phyloP scores from a whole-genome alignment of 2,888 invertebrate genomes.

The Camptogramma bilineatum region DNA sequence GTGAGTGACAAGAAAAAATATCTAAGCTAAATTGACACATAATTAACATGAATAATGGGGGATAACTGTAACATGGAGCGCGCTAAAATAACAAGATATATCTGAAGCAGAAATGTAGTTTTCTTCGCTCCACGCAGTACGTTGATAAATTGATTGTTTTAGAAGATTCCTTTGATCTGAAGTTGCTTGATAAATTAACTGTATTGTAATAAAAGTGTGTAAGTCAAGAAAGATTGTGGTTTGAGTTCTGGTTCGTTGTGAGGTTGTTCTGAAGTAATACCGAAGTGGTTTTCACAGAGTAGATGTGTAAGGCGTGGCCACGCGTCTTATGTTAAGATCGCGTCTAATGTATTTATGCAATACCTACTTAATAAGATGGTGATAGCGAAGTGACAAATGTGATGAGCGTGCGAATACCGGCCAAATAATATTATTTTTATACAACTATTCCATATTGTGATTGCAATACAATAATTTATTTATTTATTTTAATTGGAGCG shows the following conservation, averaged over 20 bases:
- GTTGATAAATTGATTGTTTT: neutral
- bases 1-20: too few species aligned
- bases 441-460: conserved; percentile 68
- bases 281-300: neutral
- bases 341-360: conserved; percentile 64
- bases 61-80: too few species aligned
- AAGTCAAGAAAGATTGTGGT: too few species aligned
- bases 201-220: neutral
- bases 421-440: conserved; percentile 65
- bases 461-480: conserved; percentile 67
- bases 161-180: neutral
- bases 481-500: conserved; percentile 73
- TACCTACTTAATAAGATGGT: conserved; percentile 59
- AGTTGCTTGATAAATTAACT: neutral
- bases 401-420: conserved; percentile 51
- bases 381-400: conserved; percentile 73
- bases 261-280: neutral
- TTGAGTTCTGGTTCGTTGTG: neutral
- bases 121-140: neutral
- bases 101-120: neutral
- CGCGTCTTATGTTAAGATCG: conserved; percentile 69
- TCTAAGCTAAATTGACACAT: too few species aligned
- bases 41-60: too few species aligned
- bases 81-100: too few species aligned
- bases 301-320: conserved; percentile 37